Percentiles rank a stretch among this genome's conserved stretches.
Evolutionary conservation across 2,113 vertebrate genomes (phyloP).

Genomic region (Peromyscus leucopus): DNA sequence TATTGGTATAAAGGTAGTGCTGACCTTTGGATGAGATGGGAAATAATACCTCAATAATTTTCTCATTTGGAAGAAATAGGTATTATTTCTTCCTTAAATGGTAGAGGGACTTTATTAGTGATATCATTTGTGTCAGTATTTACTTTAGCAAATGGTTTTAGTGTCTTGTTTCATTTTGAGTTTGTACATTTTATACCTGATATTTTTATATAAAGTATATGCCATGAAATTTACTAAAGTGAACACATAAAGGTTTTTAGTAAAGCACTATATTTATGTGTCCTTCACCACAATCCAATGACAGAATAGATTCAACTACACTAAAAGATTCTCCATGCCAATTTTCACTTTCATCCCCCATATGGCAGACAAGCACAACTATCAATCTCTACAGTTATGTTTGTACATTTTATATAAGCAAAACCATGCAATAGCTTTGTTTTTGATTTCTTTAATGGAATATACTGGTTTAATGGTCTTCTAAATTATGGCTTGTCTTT

Average conservation of each 20-base stretch:
- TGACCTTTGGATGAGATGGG: background rate
- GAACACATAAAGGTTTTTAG: background rate
- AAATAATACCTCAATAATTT: background rate
- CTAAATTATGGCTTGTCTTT: background rate
- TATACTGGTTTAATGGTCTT: background rate
- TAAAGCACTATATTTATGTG: background rate
- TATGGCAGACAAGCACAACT: background rate
- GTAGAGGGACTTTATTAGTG: background rate
- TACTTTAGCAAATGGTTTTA: background rate
- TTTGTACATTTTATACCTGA: background rate
- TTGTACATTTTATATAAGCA: background rate
- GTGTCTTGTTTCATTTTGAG: background rate
- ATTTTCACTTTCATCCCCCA: background rate
- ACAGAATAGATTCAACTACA: background rate
- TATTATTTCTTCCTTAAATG: background rate
- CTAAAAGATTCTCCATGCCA: background rate
- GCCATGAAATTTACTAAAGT: background rate
- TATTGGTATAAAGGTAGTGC: background rate
- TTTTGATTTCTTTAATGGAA: background rate
- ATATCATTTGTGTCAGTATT: background rate
- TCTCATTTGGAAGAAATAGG: background rate
- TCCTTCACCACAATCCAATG: background rate
- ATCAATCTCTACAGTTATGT: background rate
- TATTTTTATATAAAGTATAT: background rate
- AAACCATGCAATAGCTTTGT: background rate